Percentiles rank a stretch among this genome's conserved stretches.
Evolutionary conservation across 2,113 vertebrate species (phyloP).

Genomic region (Porphyrio hochstetteri): DNA sequence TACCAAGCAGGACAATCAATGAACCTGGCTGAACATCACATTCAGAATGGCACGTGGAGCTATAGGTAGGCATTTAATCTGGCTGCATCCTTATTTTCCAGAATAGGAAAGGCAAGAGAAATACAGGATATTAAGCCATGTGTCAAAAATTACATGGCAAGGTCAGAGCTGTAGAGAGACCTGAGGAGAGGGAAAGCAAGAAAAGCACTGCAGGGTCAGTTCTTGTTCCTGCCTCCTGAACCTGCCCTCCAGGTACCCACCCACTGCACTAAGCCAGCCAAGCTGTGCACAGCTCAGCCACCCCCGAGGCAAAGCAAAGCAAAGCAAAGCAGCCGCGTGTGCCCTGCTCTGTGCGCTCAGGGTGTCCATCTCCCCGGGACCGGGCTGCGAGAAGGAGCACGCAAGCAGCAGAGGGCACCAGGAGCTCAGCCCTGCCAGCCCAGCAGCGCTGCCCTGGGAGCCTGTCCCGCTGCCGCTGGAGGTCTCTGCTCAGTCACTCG

Average conservation of each 20-base stretch:
- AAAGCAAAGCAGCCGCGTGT: too few species aligned
- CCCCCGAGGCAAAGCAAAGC: background rate
- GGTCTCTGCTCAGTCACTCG: background rate
- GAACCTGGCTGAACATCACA: background rate
- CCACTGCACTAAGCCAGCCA: background rate
- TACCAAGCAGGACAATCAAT: background rate
- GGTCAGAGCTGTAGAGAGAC: background rate
- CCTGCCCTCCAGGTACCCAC: too few species aligned
- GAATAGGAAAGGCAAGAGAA: background rate
- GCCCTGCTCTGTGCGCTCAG: background rate
- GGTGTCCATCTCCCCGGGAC: background rate
- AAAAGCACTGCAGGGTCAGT: background rate
- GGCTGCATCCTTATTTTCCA: background rate
- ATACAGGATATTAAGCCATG: background rate
- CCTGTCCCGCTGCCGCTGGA: background rate
- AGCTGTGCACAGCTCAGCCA: background rate
- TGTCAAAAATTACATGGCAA: background rate
- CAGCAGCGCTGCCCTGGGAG: background rate
- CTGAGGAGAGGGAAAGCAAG: background rate
- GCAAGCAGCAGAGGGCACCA: background rate
- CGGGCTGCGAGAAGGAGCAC: background rate
- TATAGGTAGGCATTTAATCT: background rate
- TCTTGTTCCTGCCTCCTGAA: background rate
- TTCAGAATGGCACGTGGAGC: background rate
- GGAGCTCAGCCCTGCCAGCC: background rate